Evolutionary conservation across 2,888 invertebrate species (phyloP), one percentile per base, ranked within the genome.

Genomic region (Drosophila pseudotakahashii): DNA sequence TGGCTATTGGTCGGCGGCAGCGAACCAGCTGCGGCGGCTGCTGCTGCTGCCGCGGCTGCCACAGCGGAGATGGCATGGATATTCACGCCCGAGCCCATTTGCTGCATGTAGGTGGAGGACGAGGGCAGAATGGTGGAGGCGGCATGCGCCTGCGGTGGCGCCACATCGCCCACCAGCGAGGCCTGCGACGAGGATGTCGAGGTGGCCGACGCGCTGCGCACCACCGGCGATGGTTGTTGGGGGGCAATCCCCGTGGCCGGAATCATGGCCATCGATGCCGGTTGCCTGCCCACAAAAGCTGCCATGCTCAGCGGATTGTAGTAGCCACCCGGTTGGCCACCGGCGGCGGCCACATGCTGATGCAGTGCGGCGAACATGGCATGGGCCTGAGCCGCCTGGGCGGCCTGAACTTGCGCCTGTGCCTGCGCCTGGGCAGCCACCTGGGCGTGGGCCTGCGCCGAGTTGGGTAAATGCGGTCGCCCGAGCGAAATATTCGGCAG

Each of bases 401-500:
- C 62, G 85, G 63, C 45, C 32, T 61, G 62, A 7, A 81, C 70
- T 88, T 88, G 66, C 76, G 63, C 55, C 30, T 59, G 59, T 1
- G 69, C 68, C 34, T 58, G 48, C 2, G 47, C 73, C 32, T 54
- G 77, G 75, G 73, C 70, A n/a, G 42, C 34, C 13, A 70, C 73
- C 60, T 69, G 69, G 36, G 61, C 67, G 30, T 68, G 81, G 14
- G 55, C 59, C 60, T 70, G 71, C 51, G 47, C 72, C 26, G 68
- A 81, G 76, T 91, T 91, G 41, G 93, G 92, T 81, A 94, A 93
- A 90, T 94, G 96, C 76, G 97, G 97, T 85, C 97, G 94, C 63
- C 97, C 98, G 87, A 98, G 94, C 73, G 98, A 98, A 91, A 98
- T 98, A 93, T 98, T 98, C 89, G 98, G 98, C 96, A 98, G 96